phyloP scores from a whole-genome alignment of 2,797 vertebrate species.

The Anas bernieri region DNA sequence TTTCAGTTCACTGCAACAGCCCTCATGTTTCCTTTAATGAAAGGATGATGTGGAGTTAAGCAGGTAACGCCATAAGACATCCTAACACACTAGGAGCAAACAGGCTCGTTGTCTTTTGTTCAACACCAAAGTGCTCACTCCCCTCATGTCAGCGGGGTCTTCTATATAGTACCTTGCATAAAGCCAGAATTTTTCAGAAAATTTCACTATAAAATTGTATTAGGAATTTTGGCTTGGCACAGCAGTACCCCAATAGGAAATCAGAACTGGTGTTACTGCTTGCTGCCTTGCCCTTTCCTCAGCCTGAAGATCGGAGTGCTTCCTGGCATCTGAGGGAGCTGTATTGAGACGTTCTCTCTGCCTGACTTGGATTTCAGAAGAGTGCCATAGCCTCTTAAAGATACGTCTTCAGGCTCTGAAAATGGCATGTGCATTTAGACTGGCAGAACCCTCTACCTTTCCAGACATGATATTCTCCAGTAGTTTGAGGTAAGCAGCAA shows the following conservation, averaged over 20 bases:
- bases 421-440: neutral
- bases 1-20: neutral
- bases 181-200: neutral
- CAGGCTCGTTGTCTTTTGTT: neutral
- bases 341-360: neutral
- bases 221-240: neutral
- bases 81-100: rapidly evolving
- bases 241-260: neutral
- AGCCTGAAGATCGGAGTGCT: neutral
- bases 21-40: neutral
- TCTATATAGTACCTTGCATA: neutral
- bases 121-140: neutral
- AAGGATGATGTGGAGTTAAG: neutral
- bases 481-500: neutral
- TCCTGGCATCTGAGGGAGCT: neutral
- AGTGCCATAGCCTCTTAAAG: too few relatives aligned
- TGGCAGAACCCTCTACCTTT: neutral
- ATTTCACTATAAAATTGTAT: neutral
- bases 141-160: neutral
- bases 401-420: neutral
- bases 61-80: rapidly evolving
- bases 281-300: neutral
- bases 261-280: neutral
- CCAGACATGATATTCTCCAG: neutral
- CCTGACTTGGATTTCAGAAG: rapidly evolving